phyloP scores from a whole-genome alignment of 2,888 invertebrate genomes.

The Apotomis capreana region DNA sequence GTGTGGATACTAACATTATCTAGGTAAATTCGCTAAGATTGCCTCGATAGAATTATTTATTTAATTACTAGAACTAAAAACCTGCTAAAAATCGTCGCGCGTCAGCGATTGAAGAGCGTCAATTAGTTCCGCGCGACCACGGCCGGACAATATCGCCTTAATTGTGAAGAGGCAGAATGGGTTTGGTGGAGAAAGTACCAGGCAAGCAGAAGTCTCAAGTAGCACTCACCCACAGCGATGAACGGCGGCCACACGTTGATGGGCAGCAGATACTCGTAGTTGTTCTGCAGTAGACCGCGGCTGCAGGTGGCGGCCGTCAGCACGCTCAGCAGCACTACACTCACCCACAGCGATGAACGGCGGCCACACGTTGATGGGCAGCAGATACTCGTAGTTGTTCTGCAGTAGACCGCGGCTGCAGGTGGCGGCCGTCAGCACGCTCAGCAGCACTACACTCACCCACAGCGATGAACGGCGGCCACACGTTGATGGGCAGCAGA shows the following conservation, averaged over 20 bases:
- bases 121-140: too few species aligned
- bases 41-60: too few species aligned
- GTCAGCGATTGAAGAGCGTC: too few species aligned
- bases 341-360: conserved; percentile 91
- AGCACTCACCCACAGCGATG: conserved; percentile 89
- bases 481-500: conserved; percentile 92
- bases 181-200: too few species aligned
- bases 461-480: conserved; percentile 92
- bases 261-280: conserved; percentile 96
- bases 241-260: conserved; percentile 92
- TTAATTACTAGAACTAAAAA: too few species aligned
- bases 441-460: conserved; percentile 86
- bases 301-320: conserved; percentile 94
- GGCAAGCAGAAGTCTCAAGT: too few species aligned
- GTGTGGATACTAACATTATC: too few species aligned
- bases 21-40: too few species aligned
- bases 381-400: conserved; percentile 97
- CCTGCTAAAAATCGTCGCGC: too few species aligned
- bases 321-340: conserved; percentile 86
- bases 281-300: conserved; percentile 88
- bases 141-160: too few species aligned
- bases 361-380: conserved; percentile 92
- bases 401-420: conserved; percentile 88
- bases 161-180: too few species aligned
- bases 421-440: conserved; percentile 93